phyloP scores from a whole-genome alignment of 2,797 vertebrate genomes.

The Gambusia yucatana region DNA sequence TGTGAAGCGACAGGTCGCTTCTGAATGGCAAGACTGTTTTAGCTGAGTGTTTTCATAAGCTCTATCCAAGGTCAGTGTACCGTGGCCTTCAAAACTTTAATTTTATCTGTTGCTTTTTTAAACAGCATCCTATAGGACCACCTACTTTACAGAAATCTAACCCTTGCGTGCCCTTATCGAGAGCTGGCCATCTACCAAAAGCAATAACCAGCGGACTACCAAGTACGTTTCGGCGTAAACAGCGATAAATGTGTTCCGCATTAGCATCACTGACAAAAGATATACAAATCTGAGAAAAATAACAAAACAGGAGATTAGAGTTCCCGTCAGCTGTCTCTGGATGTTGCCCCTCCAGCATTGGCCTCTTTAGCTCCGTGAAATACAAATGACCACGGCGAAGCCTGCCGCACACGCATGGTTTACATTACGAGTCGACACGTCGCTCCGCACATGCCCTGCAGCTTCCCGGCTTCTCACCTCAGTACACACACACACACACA shows the following conservation, averaged over 20 bases:
- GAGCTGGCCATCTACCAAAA: background rate
- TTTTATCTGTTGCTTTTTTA: conserved; percentile 3
- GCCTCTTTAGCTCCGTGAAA: conserved; percentile 61
- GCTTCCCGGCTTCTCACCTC: conserved; percentile 50
- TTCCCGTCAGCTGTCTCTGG: conserved; percentile 51
- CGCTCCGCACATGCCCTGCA: conserved; percentile 58
- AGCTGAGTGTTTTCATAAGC: background rate
- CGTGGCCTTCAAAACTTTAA: background rate
- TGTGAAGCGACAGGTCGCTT: background rate
- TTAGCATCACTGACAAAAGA: conserved; percentile 20
- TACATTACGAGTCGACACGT: conserved; percentile 73
- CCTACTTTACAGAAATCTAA: background rate
- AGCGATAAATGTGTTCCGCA: conserved; percentile 1
- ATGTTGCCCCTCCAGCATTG: conserved; percentile 37
- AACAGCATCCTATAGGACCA: background rate
- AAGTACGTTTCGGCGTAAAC: background rate
- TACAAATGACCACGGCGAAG: conserved; percentile 71
- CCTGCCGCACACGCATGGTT: conserved; percentile 69
- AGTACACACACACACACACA: conserved; percentile 35
- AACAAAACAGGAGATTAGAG: conserved; percentile 33
- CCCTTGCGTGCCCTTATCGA: background rate
- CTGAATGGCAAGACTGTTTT: background rate
- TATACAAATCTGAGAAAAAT: conserved; percentile 14
- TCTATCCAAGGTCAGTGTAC: background rate
- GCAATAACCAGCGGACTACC: background rate